Conservation (phyloP, 2,888 invertebrate species). For the Troides aeacus region DNA sequence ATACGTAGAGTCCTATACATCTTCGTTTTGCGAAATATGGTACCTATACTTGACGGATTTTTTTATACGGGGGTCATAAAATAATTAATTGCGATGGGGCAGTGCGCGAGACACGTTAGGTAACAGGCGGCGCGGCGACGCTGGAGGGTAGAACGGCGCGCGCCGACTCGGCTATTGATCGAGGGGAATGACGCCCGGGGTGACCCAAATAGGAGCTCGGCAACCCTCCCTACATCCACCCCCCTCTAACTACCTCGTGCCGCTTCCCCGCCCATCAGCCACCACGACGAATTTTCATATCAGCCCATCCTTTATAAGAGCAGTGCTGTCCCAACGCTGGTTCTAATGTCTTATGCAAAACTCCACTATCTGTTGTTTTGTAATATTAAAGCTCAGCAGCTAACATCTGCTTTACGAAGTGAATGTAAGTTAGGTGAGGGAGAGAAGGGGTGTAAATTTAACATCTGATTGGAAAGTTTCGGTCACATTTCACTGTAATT, state of each 20-base stretch:
- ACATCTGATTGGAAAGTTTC: constrained; percentile 18
- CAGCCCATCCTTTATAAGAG: constrained; percentile 71
- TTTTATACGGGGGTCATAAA: constrained; percentile 39
- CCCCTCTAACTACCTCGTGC: constrained; percentile 40
- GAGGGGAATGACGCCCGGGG: constrained; percentile 77
- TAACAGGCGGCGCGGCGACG: constrained; percentile 60
- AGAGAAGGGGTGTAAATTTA: neutral
- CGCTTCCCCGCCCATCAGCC: constrained; percentile 53
- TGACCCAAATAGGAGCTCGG: constrained; percentile 80
- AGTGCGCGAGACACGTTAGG: constrained; percentile 73
- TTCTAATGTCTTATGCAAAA: constrained; percentile 62
- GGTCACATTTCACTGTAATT: constrained; percentile 6
- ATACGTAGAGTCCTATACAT: constrained; percentile 1
- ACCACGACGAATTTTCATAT: constrained; percentile 77
- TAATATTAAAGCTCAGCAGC: constrained; percentile 45
- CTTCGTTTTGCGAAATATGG: neutral
- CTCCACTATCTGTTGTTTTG: constrained; percentile 52
- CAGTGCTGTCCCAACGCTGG: constrained; percentile 58
- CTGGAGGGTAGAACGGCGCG: constrained; percentile 70
- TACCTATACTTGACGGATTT: constrained; percentile 6
- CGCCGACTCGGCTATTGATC: constrained; percentile 75
- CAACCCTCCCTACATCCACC: constrained; percentile 50
- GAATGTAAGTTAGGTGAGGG: neutral
- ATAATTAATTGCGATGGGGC: constrained; percentile 72
- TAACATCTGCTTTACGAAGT: constrained; percentile 35